Percentiles rank a stretch among this genome's conserved stretches.
Evolutionary conservation across 2,797 vertebrate genomes (phyloP).

Genomic region (Microchirus variegatus): DNA sequence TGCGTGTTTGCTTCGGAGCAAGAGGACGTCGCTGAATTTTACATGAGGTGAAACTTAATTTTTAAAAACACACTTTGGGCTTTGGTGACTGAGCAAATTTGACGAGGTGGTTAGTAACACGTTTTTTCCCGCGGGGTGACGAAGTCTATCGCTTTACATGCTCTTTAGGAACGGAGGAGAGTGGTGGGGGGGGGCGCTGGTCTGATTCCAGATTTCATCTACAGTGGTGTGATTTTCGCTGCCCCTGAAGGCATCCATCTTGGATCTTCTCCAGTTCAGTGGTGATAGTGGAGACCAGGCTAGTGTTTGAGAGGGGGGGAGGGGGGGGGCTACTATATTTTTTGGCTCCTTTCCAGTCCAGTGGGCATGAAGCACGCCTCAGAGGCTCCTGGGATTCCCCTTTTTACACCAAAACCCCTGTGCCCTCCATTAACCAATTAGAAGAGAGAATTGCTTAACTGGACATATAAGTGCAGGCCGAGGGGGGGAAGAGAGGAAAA

Average conservation of each 20-base stretch:
- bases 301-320: background rate
- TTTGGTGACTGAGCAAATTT: too few relatives aligned
- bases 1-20: too few relatives aligned
- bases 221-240: constrained; percentile 57
- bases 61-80: too few relatives aligned
- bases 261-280: constrained; percentile 65
- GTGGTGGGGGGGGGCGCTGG: constrained; percentile 4
- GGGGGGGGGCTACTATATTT: too few relatives aligned
- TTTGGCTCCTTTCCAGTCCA: constrained; percentile 69
- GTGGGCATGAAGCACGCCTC: constrained; percentile 68
- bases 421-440: constrained; percentile 73
- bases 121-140: too few relatives aligned
- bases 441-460: constrained; percentile 66
- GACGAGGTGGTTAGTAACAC: too few relatives aligned
- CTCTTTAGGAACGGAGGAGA: background rate
- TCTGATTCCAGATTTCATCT: constrained; percentile 22
- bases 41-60: too few relatives aligned
- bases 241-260: constrained; percentile 63
- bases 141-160: too few relatives aligned
- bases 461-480: constrained; percentile 57
- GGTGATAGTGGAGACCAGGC: constrained; percentile 12
- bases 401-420: constrained; percentile 51
- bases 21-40: too few relatives aligned
- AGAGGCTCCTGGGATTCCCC: constrained; percentile 63
- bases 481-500: constrained; percentile 9